Base-by-base conservation (phyloP, 2,888 invertebrate species). In the Smittia aterrima region DNA sequence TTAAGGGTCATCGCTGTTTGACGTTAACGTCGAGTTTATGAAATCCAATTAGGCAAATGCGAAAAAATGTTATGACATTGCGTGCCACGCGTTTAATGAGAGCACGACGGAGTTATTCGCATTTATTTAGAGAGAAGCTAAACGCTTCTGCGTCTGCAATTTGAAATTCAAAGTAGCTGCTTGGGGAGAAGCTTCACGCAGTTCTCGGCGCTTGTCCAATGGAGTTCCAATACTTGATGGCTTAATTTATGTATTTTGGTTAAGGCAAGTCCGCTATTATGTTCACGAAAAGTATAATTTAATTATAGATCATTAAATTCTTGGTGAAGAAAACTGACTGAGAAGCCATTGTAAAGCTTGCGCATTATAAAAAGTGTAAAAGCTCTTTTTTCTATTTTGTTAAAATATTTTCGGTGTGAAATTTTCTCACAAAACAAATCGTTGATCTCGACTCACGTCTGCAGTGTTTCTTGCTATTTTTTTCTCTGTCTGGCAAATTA, bases 161-260 rank as follows among this genome's bases (percentile, higher is more conserved):
- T 32, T 32, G 32, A 32, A 32, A 32, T 32, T 32, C 32, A 32
- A 32, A 32, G 32, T 32, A 32, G 32, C 32, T 32, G 9, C 32
- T 32, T 9, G 32, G 9, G 32, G 32, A 32, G 32, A 32, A 3
- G 32, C 32, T 32, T 32, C 32, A 32, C 32, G 32, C 32, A 32
- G 32, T 32, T 32, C 32, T 32, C 9, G 32, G 4, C 32, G 32
- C 32, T 9, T 9, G 32, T 9, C 32, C 4, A 32, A 70, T 70
- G 18, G 54, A 70, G 53, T 41, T 70, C 53, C 70, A 70, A 70
- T 67, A 41, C 20, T 70, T 70, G 18, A 41, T 22, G 22, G 27
- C 25, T 70, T 20, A 70, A 70, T 70, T 70, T 70, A 70, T 70
- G 70, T 70, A 70, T 70, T 70, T 70, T 70, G 70, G 70, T 70